A percentile compares a stretch with the other conserved stretches of the same genome.
These are phyloP conservation scores for Andricus quercusramuli DNA, from an alignment of 2,888 invertebrate genomes.

Conservation along the genomic window DNA sequence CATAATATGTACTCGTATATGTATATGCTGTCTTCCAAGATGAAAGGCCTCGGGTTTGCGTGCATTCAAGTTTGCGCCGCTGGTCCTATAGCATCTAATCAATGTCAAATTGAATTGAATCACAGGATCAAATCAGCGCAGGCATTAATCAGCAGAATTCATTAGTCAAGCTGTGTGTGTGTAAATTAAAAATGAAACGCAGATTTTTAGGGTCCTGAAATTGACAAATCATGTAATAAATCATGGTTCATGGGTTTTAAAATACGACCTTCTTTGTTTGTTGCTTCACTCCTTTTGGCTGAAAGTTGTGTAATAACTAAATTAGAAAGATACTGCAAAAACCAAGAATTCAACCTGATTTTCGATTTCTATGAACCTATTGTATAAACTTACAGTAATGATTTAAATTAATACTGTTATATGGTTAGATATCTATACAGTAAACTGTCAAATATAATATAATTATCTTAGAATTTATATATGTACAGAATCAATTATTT, in stretches of 20 bases:
- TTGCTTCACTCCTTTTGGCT: not conserved
- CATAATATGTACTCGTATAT: too few relatives aligned
- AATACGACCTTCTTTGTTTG: not conserved
- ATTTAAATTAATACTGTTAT: too few relatives aligned
- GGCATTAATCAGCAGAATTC: conserved; percentile 54
- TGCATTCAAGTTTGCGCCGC: not conserved
- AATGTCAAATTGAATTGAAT: conserved; percentile 55
- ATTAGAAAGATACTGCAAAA: not conserved
- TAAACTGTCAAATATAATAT: too few relatives aligned
- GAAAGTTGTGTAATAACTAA: not conserved
- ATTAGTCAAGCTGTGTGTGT: conserved; percentile 44
- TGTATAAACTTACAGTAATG: too few relatives aligned
- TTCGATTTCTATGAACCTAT: not conserved
- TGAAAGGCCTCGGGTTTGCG: not conserved
- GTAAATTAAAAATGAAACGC: not conserved
- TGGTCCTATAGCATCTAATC: conserved; percentile 30
- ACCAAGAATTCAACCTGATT: not conserved
- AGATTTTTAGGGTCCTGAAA: not conserved
- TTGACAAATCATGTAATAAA: not conserved
- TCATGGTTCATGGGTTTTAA: conserved; percentile 39
- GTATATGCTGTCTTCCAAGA: not conserved
- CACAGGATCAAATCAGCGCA: conserved; percentile 34
- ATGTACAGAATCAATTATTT: too few relatives aligned
- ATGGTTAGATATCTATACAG: too few relatives aligned
- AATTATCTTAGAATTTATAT: too few relatives aligned